Evolutionary conservation across 2,797 vertebrate species (phyloP).

Genomic region (Synanceia verrucosa): DNA sequence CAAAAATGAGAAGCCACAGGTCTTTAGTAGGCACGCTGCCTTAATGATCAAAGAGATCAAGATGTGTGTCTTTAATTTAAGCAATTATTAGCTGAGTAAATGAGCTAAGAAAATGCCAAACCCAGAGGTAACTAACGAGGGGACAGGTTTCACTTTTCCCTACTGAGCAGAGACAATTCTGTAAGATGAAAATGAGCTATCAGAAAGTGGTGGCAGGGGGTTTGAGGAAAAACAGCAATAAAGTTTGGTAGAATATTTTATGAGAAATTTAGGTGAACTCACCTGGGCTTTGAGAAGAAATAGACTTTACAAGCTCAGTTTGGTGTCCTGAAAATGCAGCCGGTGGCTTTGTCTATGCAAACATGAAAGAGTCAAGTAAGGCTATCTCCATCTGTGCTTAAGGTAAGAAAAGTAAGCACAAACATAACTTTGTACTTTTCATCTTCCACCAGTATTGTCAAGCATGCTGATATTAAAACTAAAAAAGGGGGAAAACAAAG

Average conservation of each 20-base stretch:
- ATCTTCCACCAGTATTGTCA: not conserved
- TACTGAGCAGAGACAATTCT: slow-evolving; percentile 27
- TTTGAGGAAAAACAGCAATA: slow-evolving; percentile 36
- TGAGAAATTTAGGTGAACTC: slow-evolving; percentile 41
- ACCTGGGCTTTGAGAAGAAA: slow-evolving; percentile 53
- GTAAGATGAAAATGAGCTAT: slow-evolving; percentile 30
- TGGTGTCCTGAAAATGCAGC: slow-evolving; percentile 13
- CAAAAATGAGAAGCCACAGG: slow-evolving; percentile 27
- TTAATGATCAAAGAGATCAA: slow-evolving; percentile 19
- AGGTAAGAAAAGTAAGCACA: not conserved
- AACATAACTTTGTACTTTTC: slow-evolving; percentile 4
- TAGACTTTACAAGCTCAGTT: slow-evolving; percentile 37
- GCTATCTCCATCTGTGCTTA: slow-evolving; percentile 7
- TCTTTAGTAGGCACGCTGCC: not conserved
- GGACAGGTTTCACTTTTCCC: slow-evolving; percentile 23
- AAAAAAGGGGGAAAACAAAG: not conserved
- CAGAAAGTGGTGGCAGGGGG: slow-evolving; percentile 7
- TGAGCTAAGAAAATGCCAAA: slow-evolving; percentile 25
- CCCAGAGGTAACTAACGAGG: slow-evolving; percentile 2
- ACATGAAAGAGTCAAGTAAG: slow-evolving; percentile 25
- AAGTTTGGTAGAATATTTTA: slow-evolving; percentile 37
- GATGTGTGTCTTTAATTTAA: slow-evolving; percentile 19
- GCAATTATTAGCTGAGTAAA: slow-evolving; percentile 40
- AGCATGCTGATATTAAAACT: not conserved
- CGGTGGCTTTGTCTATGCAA: slow-evolving; percentile 1